Evolutionary conservation across 2,113 vertebrate species (phyloP).

Genomic region (Siniperca chuatsi): DNA sequence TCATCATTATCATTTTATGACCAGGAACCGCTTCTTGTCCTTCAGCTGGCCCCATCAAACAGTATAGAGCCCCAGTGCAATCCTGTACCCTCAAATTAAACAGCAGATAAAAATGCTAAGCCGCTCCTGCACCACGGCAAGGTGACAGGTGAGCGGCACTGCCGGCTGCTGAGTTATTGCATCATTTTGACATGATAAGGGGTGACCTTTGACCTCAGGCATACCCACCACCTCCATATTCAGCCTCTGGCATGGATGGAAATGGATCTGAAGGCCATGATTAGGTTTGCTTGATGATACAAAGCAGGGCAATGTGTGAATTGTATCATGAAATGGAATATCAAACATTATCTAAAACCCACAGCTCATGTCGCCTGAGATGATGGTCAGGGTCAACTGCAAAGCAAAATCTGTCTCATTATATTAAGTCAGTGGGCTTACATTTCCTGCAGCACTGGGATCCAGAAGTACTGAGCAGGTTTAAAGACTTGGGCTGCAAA

Average conservation of each 20-base stretch:
- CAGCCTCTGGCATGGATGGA: neutral
- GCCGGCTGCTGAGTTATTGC: constrained; percentile 46
- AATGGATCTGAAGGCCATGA: constrained; percentile 9
- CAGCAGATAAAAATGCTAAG: constrained; percentile 54
- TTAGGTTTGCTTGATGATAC: neutral
- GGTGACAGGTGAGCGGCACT: constrained; percentile 30
- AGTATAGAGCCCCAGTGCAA: neutral
- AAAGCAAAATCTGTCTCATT: neutral
- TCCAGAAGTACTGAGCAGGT: no score
- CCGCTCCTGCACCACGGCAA: neutral
- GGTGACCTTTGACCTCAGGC: constrained; percentile 50
- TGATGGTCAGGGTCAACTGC: neutral
- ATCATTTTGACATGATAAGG: constrained; percentile 31
- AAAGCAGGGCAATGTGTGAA: accelerated
- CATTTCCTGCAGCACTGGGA: neutral
- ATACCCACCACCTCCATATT: neutral
- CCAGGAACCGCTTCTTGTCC: constrained; percentile 43
- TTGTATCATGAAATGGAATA: neutral
- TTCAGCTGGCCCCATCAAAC: constrained; percentile 66
- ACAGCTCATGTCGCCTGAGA: neutral
- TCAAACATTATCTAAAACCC: neutral
- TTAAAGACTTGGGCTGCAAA: no score
- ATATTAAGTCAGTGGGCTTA: no score
- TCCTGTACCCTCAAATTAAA: constrained; percentile 51
- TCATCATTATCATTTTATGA: constrained; percentile 52